Conservation (phyloP, 2,113 vertebrate genomes). For the Condylura cristata region DNA sequence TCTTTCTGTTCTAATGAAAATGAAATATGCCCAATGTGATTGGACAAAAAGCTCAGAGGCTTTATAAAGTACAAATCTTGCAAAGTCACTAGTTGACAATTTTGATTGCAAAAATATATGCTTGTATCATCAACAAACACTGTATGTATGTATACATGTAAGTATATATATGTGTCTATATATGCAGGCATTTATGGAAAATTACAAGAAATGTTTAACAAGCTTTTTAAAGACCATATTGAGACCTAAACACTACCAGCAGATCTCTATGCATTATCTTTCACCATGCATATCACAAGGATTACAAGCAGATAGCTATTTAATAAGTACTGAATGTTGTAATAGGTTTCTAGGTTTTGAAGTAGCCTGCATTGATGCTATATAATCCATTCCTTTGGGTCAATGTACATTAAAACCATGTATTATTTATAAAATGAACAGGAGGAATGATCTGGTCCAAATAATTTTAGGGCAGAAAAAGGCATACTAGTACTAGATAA, state of each 20-base stretch:
- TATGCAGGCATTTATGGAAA: slow-evolving; percentile 71
- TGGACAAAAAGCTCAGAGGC: slow-evolving; percentile 83
- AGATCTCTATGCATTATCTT: slow-evolving; percentile 73
- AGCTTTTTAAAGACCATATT: slow-evolving; percentile 82
- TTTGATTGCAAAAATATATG: slow-evolving; percentile 80
- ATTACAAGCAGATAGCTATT: slow-evolving; percentile 64
- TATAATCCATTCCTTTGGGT: slow-evolving; percentile 55
- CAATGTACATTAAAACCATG: slow-evolving; percentile 3
- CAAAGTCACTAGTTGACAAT: slow-evolving; percentile 78
- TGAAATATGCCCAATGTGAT: slow-evolving; percentile 83
- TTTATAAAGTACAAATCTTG: slow-evolving; percentile 81
- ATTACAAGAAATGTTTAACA: slow-evolving; percentile 77
- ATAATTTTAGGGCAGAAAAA: background rate
- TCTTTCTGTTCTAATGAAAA: slow-evolving; percentile 85
- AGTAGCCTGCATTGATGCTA: slow-evolving; percentile 64
- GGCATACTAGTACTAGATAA: background rate
- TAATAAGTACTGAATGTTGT: slow-evolving; percentile 71
- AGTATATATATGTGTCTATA: background rate
- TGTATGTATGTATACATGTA: background rate
- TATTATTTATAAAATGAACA: slow-evolving; percentile 27
- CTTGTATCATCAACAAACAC: background rate
- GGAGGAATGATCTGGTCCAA: slow-evolving; percentile 42
- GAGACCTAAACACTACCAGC: slow-evolving; percentile 81
- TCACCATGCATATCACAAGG: slow-evolving; percentile 70
- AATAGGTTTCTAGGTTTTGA: slow-evolving; percentile 62